Evolutionary conservation across 2,113 vertebrate species (phyloP), one percentile per base, ranked within the genome.

Genomic region (Suncus etruscus): DNA sequence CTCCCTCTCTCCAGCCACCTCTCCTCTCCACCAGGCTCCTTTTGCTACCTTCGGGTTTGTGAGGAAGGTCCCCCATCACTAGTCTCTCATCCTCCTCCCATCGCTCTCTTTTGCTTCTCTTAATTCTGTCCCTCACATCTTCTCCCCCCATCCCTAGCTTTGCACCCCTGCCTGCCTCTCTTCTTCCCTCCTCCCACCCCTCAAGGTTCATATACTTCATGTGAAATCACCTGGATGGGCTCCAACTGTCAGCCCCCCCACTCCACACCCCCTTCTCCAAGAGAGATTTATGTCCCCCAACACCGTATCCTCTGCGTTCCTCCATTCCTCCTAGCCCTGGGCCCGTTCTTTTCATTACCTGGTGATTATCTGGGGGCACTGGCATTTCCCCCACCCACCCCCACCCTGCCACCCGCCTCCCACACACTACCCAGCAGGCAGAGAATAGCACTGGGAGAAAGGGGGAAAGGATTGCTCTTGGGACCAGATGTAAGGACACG

Each of bases 281-380:
- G 73, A 89, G 86, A 96, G 96, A 97, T 97, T 97, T 97, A 97
- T 78, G 86, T 68, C 85, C n/a, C 86, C 63, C 83, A 54, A 89
- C 92, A 79, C 91, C 72, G 87, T 32, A 74, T 96, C 95, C 63
- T 86, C 77, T 92, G 93, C 88, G n/a, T n/a, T n/a, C n/a, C n/a
- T n/a, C n/a, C n/a, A 86, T 91, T 72, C 86, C 86, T 93, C 87
- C 83, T 86, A 93, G 96, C 94, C 94, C 91, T 94, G 90, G 86
- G 94, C 94, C 95, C 70, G 94, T 70, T 96, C 90, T 94, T 95
- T 94, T 95, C 93, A 84, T 94, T 97, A 97, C 96, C 95, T 95
- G 68, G 90, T 96, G 94, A 97, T 97, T 97, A 97, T 96, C 92
- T 95, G 86, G 93, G 80, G 94, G 86, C 94, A 83, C 86, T 95